Base-by-base conservation (phyloP, 2,797 vertebrate genomes). In the Yasuhikotakia modesta region DNA sequence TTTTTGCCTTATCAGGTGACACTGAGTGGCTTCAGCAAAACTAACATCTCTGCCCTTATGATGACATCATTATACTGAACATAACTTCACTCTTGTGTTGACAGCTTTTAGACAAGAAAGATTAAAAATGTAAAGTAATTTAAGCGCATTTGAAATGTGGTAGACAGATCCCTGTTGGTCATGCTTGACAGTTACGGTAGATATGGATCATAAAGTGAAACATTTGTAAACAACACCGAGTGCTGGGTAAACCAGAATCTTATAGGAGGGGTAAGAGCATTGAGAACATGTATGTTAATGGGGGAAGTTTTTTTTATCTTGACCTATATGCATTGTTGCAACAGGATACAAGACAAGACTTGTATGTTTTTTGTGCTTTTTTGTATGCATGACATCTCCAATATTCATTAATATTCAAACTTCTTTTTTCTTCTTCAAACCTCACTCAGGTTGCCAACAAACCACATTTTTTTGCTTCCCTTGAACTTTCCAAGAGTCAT, bases 401-500 rank as follows among this genome's bases (percentile, higher is more conserved):
- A 58, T 12, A 72, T 21, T 61, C 65, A 16, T n/a, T 5, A 66
- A 52, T 76, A 73, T 39, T n/a, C 16, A 43, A 43, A 43, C 8
- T 10, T 43, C 19, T 16, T 70, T 5, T 66, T 53, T 53, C 5
- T n/a, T n/a, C n/a, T n/a, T n/a, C n/a, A n/a, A n/a, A n/a, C n/a
- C n/a, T 0, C 19, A 74, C 14, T 12, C 4, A 39, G 16, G 14
- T 73, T 57, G 55, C 79, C 66, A 69, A 69, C 63, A 78, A 55
- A 81, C 45, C 60, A 46, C 55, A 43, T 64, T 46, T 48, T 60
- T 63, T 43, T 39, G 65, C 32, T 73, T 45, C 19, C 45, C 24
- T 14, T 30, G 55, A 81, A 81, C 64, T 73, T 57, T 46, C 22
- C 17, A 57, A 64, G 8, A 52, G n/a, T 78, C 70, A 70, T 78